Evolutionary conservation across 2,113 vertebrate species (phyloP).

Genomic region (Oxyura jamaicensis): DNA sequence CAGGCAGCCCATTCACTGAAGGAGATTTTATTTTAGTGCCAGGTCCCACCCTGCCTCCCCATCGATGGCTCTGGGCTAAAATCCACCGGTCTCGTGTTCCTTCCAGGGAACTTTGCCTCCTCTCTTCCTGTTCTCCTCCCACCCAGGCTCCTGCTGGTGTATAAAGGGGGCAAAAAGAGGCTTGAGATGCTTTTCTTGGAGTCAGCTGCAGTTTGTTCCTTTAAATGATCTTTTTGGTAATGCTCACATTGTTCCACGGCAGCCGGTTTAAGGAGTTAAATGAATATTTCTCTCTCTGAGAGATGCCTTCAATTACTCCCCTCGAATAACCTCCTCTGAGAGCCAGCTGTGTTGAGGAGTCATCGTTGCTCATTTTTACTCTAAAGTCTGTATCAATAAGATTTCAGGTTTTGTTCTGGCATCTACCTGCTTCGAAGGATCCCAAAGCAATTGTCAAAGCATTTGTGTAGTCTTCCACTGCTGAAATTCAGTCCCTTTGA

Average conservation of each 20-base stretch:
- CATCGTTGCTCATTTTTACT: neutral
- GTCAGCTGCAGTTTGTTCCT: neutral
- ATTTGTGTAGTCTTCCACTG: neutral
- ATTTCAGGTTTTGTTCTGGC: neutral
- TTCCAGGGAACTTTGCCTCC: neutral
- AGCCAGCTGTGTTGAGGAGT: neutral
- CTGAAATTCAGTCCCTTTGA: neutral
- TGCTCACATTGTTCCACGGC: neutral
- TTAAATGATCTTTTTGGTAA: neutral
- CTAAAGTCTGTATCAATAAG: neutral
- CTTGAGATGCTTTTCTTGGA: neutral
- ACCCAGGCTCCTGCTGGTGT: neutral
- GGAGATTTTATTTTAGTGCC: neutral
- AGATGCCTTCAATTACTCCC: neutral
- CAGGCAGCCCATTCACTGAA: neutral
- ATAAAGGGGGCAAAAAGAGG: neutral
- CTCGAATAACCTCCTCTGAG: neutral
- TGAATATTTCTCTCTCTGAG: slow-evolving; percentile 3
- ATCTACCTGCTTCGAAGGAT: neutral
- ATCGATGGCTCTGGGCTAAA: neutral
- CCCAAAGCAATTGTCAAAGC: neutral
- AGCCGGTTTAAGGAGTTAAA: neutral
- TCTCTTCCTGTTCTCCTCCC: neutral
- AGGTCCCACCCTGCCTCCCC: neutral
- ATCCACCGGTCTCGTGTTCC: neutral